Base-by-base conservation (phyloP, 2,888 invertebrate genomes). In the Drosophila suboccidentalis region DNA sequence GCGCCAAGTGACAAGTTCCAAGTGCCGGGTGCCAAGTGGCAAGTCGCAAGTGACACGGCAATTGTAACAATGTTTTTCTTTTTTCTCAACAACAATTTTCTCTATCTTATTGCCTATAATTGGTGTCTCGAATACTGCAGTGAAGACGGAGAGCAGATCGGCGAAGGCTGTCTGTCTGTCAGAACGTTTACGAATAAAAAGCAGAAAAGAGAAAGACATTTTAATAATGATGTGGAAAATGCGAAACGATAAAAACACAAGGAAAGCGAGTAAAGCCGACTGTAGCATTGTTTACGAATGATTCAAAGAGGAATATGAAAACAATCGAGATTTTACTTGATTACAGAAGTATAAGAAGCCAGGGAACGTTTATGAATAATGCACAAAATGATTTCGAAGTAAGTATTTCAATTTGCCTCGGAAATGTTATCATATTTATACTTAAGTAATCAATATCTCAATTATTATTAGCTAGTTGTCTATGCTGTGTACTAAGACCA, bases 1-100 rank as follows among this genome's bases (percentile, higher is more conserved):
- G 32, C 44, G 47, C 29, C 53, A 41, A 17, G 26, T 53, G 53
- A 5, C 41, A 54, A 4, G 6, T 53, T 39, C 5, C 51, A 51
- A 38, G 36, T n/a, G 13, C n/a, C 4, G 11, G 11, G 17, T 36
- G 15, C n/a, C 22, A 15, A 26, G 34, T 34, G 19, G 36, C 1
- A 36, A 13, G 17, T 22, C 11, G n/a, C 17, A 29, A 41, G 36
- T 57, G 57, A 9, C 36, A 34, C 4, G n/a, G 11, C 46, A 57
- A 57, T 57, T 46, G 57, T 36, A 15, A 15, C 46, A 36, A 38
- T 53, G 47, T 49, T 32, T 32, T 32, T 32, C 3, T 3, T 29
- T 26, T 26, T 29, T 49, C 10, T 49, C 15, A 44, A 51, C 36
- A n/a, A 13, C 19, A 22, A 51, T 39, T 54, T 29, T 17, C 0